These are phyloP conservation scores for Linhomoeus sp. DNA, from an alignment of 2,888 invertebrate species.

Conservation along the genomic window DNA sequence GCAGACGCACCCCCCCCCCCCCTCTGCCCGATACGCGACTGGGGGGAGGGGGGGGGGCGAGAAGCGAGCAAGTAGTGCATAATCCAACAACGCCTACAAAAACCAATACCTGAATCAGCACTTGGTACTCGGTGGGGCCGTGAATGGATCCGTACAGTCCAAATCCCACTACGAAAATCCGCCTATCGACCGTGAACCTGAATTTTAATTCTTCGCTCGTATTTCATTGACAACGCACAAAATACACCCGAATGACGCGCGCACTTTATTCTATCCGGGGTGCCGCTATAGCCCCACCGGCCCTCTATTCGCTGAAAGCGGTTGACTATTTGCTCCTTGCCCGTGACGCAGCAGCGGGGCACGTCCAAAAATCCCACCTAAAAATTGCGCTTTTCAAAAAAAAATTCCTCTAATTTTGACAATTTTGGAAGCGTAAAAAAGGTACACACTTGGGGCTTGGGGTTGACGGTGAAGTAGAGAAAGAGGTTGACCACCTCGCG, in stretches of 20 bases:
- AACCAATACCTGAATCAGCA: conserved; percentile 40
- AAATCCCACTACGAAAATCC: conserved; percentile 61
- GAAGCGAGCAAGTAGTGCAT: not conserved
- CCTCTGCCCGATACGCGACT: no score
- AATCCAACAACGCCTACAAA: not conserved
- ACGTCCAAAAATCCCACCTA: conserved; percentile 38
- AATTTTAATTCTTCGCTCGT: conserved; percentile 6
- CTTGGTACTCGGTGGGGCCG: conserved; percentile 52
- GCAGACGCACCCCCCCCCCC: no score
- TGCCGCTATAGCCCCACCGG: conserved; percentile 64
- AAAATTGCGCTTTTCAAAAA: no score
- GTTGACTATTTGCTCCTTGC: conserved; percentile 43
- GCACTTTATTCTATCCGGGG: conserved; percentile 53
- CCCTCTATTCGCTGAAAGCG: conserved; percentile 55
- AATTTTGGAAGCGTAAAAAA: no score
- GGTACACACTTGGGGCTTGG: conserved; percentile 52
- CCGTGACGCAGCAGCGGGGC: conserved; percentile 48
- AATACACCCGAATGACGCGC: not conserved
- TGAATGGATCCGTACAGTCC: conserved; percentile 63
- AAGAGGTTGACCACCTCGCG: conserved; percentile 50
- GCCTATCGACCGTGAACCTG: conserved; percentile 55
- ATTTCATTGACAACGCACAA: not conserved
- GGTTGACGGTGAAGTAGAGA: conserved; percentile 42
- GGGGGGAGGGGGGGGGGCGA: no score
- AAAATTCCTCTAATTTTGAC: no score